phyloP scores from a whole-genome alignment of 2,113 vertebrate genomes.

The Trogon surrucura region DNA sequence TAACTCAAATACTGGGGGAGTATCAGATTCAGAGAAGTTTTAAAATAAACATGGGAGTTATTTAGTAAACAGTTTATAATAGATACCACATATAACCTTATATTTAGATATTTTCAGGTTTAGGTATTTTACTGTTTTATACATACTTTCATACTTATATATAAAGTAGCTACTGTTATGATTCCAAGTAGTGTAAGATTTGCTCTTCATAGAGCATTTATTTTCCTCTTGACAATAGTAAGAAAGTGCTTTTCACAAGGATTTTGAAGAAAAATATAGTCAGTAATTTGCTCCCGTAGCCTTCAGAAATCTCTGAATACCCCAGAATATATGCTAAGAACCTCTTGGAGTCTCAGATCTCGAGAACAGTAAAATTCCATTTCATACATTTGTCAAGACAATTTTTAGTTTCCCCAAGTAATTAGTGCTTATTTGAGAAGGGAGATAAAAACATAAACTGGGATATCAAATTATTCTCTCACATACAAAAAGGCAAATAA shows the following conservation, averaged over 20 bases:
- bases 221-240: neutral
- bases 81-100: neutral
- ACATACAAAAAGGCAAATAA: neutral
- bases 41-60: neutral
- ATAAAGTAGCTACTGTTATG: neutral
- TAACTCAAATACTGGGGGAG: neutral
- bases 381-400: neutral
- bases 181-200: neutral
- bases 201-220: neutral
- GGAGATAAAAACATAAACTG: neutral
- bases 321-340: neutral
- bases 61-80: neutral
- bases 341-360: neutral
- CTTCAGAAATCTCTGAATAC: neutral
- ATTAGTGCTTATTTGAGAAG: neutral
- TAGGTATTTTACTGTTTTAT: neutral
- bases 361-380: neutral
- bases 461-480: neutral
- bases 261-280: neutral
- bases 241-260: neutral
- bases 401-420: neutral
- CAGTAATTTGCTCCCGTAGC: neutral
- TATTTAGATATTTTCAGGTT: neutral
- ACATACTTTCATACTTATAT: neutral
- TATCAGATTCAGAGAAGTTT: neutral